phyloP scores from a whole-genome alignment of 2,113 vertebrate species.

The Periophthalmodon schlosseri region DNA sequence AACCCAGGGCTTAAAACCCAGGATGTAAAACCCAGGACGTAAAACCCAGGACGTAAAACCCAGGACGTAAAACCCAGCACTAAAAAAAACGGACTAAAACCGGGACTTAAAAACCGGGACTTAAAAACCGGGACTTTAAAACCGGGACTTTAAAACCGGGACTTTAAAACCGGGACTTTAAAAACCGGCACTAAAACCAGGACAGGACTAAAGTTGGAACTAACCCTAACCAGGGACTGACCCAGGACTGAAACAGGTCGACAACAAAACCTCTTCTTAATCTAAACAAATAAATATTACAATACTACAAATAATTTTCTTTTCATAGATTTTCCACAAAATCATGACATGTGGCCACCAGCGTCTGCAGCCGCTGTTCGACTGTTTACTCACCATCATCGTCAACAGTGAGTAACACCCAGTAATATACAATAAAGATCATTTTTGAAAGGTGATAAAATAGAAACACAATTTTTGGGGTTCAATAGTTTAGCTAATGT shows the following conservation, averaged over 20 bases:
- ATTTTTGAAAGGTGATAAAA: too few species aligned
- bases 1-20: too few species aligned
- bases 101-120: too few species aligned
- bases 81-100: not conserved
- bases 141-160: too few species aligned
- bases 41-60: too few species aligned
- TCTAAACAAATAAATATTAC: not conserved
- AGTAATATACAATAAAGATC: not conserved
- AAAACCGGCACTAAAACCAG: too few species aligned
- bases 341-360: conserved; percentile 95
- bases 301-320: not conserved
- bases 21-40: too few species aligned
- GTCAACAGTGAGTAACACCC: conserved; percentile 86
- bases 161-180: not conserved
- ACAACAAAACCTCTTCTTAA: not conserved
- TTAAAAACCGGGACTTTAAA: too few species aligned
- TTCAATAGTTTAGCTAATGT: too few species aligned
- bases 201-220: not conserved
- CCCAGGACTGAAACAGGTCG: not conserved
- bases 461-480: too few species aligned
- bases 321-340: conserved; percentile 91
- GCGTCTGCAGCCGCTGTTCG: conserved; percentile 92
- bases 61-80: too few species aligned
- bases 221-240: not conserved
- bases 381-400: conserved; percentile 94